Evolutionary conservation across 2,888 invertebrate genomes (phyloP), one percentile per base, ranked within the genome.

Genomic region (Nomada ferruginata): DNA sequence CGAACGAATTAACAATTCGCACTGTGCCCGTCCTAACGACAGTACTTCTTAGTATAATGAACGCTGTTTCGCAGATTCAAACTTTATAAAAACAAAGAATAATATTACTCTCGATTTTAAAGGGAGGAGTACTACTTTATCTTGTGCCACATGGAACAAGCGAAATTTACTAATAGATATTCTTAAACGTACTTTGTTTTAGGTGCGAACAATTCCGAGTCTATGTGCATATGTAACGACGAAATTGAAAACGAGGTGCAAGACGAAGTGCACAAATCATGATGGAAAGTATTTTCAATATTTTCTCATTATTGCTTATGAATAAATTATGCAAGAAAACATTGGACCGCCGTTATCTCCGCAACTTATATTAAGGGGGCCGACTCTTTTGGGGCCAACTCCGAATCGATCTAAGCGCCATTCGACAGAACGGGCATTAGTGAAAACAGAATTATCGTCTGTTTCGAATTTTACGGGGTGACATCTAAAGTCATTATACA

Each of bases 161-260:
- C 5, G 11, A 15, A 29, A 11, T 59, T 11, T 13, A 23, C 5
- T 69, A 50, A 11, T 44, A 15, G 2, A 5, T 47, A 64, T 44
- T 81, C 11, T 57, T 15, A 44, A 59, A 55, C 5, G 15, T 72
- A 55, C 65, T 82, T 60, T 85, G 69, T 88, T 88, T 66, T 81
- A 88, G 87, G 82, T 86, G 79, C 66, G 66, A 82, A 20, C 44
- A 72, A 74, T 76, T 85, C 87, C 64, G 87, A 88, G 57, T 82
- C 87, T 10, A 76, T 66, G 57, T 83, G 57, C 44, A 87, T 88
- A 79, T 86, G 83, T 76, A 85, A 83, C 26, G 78, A 85, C 7
- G 82, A 87, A 69, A 70, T 63, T 44, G 86, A 88, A 68, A 82
- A 74, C 20, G 87, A 88, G 63, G 66, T 59, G 50, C 86, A 83